These are phyloP conservation scores for Musca vetustissima DNA, from an alignment of 1,140 invertebrate genomes.

Conservation along the genomic window DNA sequence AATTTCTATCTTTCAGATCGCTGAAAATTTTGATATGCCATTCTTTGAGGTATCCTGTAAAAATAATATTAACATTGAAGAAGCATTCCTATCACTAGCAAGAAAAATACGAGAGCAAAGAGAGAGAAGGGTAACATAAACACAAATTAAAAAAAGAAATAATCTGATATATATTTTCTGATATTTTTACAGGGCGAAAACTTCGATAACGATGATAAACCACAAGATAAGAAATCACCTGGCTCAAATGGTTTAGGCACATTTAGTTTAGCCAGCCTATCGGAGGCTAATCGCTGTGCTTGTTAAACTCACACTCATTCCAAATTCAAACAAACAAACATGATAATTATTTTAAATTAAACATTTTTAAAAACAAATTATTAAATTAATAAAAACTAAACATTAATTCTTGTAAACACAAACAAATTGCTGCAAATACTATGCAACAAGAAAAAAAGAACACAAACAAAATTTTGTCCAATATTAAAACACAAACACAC, in stretches of 20 bases:
- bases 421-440: no score
- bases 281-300: slow-evolving; percentile 53
- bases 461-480: no score
- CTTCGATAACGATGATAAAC: slow-evolving; percentile 51
- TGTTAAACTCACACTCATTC: slow-evolving; percentile 37
- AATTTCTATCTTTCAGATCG: slow-evolving; percentile 63
- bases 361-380: not conserved
- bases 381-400: not conserved
- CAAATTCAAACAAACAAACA: not conserved
- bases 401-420: no score
- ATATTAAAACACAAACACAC: no score
- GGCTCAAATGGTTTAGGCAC: slow-evolving; percentile 55
- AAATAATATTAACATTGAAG: slow-evolving; percentile 86
- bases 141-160: no score
- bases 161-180: not conserved
- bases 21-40: slow-evolving; percentile 87
- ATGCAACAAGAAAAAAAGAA: no score
- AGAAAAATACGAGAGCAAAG: slow-evolving; percentile 79
- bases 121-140: slow-evolving; percentile 66
- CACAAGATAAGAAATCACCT: slow-evolving; percentile 53
- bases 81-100: slow-evolving; percentile 79
- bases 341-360: slow-evolving; percentile 6
- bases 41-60: slow-evolving; percentile 93
- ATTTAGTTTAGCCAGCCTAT: slow-evolving; percentile 50
- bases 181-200: slow-evolving; percentile 46